phyloP scores from a whole-genome alignment of 2,113 vertebrate genomes.

The Argyrosomus japonicus region DNA sequence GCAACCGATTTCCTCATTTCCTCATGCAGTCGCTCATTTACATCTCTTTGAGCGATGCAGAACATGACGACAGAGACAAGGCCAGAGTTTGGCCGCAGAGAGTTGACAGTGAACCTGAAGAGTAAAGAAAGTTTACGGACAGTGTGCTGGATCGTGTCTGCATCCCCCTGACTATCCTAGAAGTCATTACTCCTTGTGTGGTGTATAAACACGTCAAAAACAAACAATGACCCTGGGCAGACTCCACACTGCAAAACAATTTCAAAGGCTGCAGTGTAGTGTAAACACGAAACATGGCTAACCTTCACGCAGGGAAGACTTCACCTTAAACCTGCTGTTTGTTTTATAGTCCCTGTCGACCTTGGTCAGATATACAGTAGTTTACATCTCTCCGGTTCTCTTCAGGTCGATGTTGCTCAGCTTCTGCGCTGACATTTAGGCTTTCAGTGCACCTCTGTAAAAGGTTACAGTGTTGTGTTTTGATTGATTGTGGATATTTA shows the following conservation, averaged over 20 bases:
- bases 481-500: not conserved
- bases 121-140: slow-evolving; percentile 44
- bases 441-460: not conserved
- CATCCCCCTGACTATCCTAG: slow-evolving; percentile 58
- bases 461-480: not conserved
- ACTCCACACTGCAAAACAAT: slow-evolving; percentile 72
- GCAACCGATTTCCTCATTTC: slow-evolving; percentile 49
- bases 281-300: slow-evolving; percentile 79
- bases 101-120: slow-evolving; percentile 33
- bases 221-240: slow-evolving; percentile 80
- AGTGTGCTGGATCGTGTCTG: slow-evolving; percentile 38
- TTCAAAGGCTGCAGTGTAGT: slow-evolving; percentile 78
- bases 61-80: not conserved
- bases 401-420: slow-evolving; percentile 19
- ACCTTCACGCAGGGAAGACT: slow-evolving; percentile 78
- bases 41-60: slow-evolving; percentile 44
- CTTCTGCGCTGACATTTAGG: slow-evolving; percentile 43
- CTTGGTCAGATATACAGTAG: slow-evolving; percentile 52
- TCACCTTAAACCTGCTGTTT: slow-evolving; percentile 69
- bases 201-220: slow-evolving; percentile 84
- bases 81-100: not conserved
- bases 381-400: slow-evolving; percentile 45
- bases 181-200: slow-evolving; percentile 79
- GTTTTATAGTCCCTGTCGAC: slow-evolving; percentile 63
- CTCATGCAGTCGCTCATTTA: slow-evolving; percentile 41